These are phyloP conservation scores for Tenthredo notha DNA, from an alignment of 2,888 invertebrate species.

Conservation along the genomic window DNA sequence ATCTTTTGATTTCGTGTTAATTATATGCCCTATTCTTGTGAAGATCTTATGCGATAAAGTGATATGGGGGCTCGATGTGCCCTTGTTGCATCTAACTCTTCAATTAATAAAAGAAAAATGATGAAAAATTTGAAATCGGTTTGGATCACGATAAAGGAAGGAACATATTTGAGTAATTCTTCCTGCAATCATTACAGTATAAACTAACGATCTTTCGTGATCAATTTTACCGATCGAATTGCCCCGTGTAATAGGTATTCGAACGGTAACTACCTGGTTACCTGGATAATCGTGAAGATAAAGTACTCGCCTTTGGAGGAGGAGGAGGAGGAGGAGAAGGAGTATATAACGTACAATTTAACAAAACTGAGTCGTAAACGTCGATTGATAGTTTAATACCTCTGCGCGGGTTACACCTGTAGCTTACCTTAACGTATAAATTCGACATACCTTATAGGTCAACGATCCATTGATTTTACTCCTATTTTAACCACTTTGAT, in stretches of 20 bases:
- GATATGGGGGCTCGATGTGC: not conserved
- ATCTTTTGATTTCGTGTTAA: too few species aligned
- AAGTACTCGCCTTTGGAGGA: not conserved
- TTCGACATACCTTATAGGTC: not conserved
- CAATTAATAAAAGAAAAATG: not conserved
- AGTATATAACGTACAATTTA: conserved; percentile 4
- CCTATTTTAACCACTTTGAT: not conserved
- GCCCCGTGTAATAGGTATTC: conserved; percentile 23
- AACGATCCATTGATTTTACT: not conserved
- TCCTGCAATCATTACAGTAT: not conserved
- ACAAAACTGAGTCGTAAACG: not conserved
- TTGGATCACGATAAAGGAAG: not conserved
- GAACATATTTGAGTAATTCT: conserved; percentile 3
- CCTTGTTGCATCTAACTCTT: not conserved
- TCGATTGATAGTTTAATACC: not conserved
- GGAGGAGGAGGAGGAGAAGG: not conserved
- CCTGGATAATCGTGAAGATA: not conserved
- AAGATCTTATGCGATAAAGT: not conserved
- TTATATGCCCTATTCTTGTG: too few species aligned
- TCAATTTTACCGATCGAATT: conserved; percentile 27
- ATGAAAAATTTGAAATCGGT: not conserved
- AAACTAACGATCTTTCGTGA: conserved; percentile 31
- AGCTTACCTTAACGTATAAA: not conserved
- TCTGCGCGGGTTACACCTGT: conserved; percentile 2
- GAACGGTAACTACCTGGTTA: not conserved